Evolutionary conservation across 2,797 vertebrate species (phyloP), one percentile per base, ranked within the genome.

Genomic region (Siniperca obscura): DNA sequence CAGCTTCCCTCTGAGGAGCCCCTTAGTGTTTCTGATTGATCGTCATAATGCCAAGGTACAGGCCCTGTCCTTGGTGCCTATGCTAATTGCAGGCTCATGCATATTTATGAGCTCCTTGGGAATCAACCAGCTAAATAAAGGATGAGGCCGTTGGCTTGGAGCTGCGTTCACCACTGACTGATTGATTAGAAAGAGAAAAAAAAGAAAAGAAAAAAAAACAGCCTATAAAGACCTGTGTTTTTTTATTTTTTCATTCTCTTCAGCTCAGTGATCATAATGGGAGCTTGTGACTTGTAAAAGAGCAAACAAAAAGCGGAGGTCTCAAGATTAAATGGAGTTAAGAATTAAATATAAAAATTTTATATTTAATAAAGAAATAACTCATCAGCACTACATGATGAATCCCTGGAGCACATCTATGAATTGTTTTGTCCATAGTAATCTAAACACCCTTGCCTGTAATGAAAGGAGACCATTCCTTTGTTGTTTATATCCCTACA

Each of bases 91-190:
- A 38, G 71, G 2, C 78, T 90, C 91, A 91, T 94, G 89, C 80
- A 95, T 95, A 94, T 94, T 88, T 68, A 94, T 89, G 84, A 88
- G 88, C 87, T 92, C 90, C 87, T 84, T 78, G 89, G 90, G 91
- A 93, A 89, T 92, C 90, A 87, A 89, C 65, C 78, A 71, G 85
- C 92, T 94, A 92, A 94, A 94, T 94, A 94, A 94, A 93, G 92
- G 87, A 94, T 93, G 92, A 93, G 90, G 85, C 89, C 61, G 78
- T 84, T 87, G 88, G 90, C 91, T 90, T 56, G 55, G 76, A 79
- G 90, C 87, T 84, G 82, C 42, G 69, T 78, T 91, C 87, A 90
- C 92, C 89, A 83, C 88, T 1, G 66, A 76, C 86, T 90, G 90
- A 93, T 92, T 91, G 88, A 93, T 92, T 89, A 82, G 85, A 78